These are phyloP conservation scores for Cheirogaleus major DNA, from an alignment of 2,797 vertebrate genomes.

Conservation along the genomic window DNA sequence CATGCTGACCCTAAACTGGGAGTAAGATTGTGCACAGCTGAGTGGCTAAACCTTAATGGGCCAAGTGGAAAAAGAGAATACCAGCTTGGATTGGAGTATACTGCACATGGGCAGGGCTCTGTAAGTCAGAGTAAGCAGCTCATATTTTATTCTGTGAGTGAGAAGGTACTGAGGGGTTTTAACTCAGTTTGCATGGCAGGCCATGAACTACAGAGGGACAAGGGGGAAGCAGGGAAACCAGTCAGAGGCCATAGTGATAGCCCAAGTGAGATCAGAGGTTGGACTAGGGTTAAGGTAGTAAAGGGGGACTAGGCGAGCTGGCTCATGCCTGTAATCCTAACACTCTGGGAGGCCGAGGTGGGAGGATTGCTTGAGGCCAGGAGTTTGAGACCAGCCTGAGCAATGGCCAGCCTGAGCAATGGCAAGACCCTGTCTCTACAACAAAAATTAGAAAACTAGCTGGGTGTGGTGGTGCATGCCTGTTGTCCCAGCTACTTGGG, in stretches of 20 bases:
- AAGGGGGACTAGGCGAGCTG: neutral
- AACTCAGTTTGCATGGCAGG: neutral
- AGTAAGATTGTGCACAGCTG: neutral
- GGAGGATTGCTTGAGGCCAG: neutral
- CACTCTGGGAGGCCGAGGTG: neutral
- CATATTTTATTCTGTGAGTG: neutral
- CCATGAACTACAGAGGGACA: neutral
- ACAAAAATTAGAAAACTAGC: neutral
- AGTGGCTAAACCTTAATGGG: neutral
- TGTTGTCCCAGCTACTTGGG: neutral
- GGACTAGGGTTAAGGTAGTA: neutral
- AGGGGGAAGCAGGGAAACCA: neutral
- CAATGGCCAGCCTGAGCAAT: neutral
- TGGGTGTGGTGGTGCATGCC: too few species aligned
- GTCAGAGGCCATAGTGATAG: neutral
- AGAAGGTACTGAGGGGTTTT: neutral
- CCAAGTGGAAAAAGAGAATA: neutral
- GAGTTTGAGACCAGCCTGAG: neutral
- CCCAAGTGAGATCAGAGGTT: neutral
- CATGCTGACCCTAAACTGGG: neutral
- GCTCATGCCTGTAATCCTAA: neutral
- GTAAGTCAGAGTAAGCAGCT: neutral
- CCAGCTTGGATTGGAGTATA: neutral
- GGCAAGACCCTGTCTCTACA: neutral
- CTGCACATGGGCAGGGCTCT: neutral